Evolutionary conservation across 2,888 invertebrate genomes (phyloP), one percentile per base, ranked within the genome.

Genomic region (Chelonus formosanus): DNA sequence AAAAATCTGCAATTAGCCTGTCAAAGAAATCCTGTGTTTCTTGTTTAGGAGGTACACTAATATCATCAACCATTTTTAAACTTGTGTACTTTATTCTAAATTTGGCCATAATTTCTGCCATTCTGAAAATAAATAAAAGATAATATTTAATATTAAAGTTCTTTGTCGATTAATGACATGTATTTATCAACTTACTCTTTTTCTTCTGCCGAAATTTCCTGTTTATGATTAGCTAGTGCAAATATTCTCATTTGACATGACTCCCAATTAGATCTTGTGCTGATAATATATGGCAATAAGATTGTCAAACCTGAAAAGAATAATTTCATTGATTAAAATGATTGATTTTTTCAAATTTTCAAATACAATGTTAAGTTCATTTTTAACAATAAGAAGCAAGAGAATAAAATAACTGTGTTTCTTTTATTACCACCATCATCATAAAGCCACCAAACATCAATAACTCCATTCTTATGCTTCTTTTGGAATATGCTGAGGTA

Each of bases 401-500:
- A 20, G 20, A 20, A 20, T 20, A 20, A 20, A 20, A 20, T 20
- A 20, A 20, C 2, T 20, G 20, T 20, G 1, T 20, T 20, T 1
- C 2, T 20, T 20, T 20, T 20, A 20, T 78, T 75, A 80, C 94
- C 94, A 78, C 94, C 94, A 84, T 94, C 97, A 82, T 97, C 97
- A 84, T 96, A 97, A 75, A 97, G 85, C 97, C 97, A 98, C 94
- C 96, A 97, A 54, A 97, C 96, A 85, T 97, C 97, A 52, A 97
- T 91, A 0, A 90, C 91, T 7, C 96, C 95, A 69, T 90, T 89
- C 63, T 90, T 89, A 85, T 94, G 89, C 79, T 94, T 94, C 70
- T 87, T 88, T 70, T 91, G 90, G 83, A 95, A 95, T 70, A 92
- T 85, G 8, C 91, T 90, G 84, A 93, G 88, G 60, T 89, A 90